These are phyloP conservation scores for Microcebus jonahi DNA, from an alignment of 2,113 vertebrate species.

Conservation along the genomic window DNA sequence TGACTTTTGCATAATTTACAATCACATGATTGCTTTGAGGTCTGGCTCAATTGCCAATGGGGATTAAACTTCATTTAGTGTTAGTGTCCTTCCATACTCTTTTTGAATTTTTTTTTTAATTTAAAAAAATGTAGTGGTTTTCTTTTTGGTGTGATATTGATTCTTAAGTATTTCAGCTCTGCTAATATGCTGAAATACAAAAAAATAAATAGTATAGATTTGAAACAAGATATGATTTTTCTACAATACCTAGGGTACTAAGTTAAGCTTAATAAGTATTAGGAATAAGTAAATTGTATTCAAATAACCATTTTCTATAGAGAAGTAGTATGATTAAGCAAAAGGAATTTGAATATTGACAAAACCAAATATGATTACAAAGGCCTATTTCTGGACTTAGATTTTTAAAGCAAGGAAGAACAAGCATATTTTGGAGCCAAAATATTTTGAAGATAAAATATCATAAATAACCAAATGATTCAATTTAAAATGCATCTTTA, in stretches of 20 bases:
- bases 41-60: too few relatives aligned
- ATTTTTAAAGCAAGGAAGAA: constrained; percentile 21
- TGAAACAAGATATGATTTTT: not conserved
- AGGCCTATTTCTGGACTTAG: not conserved
- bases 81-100: not conserved
- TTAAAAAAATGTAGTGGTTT: not conserved
- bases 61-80: not conserved
- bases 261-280: not conserved
- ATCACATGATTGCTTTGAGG: not conserved
- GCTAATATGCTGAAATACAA: not conserved
- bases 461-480: constrained; percentile 8
- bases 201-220: not conserved
- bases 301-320: not conserved
- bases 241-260: not conserved
- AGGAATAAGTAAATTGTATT: not conserved
- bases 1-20: not conserved
- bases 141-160: not conserved
- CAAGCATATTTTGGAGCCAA: not conserved
- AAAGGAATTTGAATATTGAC: not conserved
- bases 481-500: not conserved
- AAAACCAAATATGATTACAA: not conserved
- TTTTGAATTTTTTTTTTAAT: not conserved
- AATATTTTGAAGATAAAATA: not conserved
- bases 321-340: not conserved
- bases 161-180: not conserved